Base-by-base conservation (phyloP, 2,113 vertebrate genomes). In the Sinocyclocheilus grahami region DNA sequence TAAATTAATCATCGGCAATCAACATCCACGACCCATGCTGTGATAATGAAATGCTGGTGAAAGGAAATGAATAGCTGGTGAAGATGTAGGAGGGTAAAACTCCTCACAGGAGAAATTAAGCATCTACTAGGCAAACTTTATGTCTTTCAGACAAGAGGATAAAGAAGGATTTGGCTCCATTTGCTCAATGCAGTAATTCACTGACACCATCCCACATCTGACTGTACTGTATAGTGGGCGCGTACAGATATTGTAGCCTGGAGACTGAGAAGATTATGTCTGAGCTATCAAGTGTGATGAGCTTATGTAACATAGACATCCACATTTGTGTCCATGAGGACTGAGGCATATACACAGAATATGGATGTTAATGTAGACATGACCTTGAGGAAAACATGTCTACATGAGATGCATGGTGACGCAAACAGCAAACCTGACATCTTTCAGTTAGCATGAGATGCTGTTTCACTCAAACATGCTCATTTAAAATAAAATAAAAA, bases 161-260 rank as follows among this genome's bases (percentile, higher is more conserved):
- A 55, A n/a, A 83, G 67, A 83, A 83, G 67, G 65, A 71, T 83
- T 58, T 83, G 65, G 42, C 63, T 71, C 65, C 18, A 22, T 69
- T 87, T 78, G 60, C 39, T 33, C 18, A 33, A 37, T 30, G n/a
- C 18, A 42, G 33, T 81, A 33, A 60, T 86, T 20, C 22, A 62
- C 24, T 7, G 65, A 42, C 51, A 27, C 11, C 51, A 51, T 53
- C 53, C 65, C 27, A 78, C 58, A 46, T 84, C 79, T 80, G 65
- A 33, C 79, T 74, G 39, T 72, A 63, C 71, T 67, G 75, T 69
- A 51, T 30, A 58, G 67, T 72, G 71, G 63, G 84, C 11, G 55
- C 58, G 51, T 22, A 37, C 3, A 78, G 18, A 72, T 30, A 46
- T 16, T 24, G 24, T 48, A 22, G 69, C 77, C 85, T 62, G 33